Evolutionary conservation across 2,888 invertebrate species (phyloP).

Genomic region (Junonia oenone): DNA sequence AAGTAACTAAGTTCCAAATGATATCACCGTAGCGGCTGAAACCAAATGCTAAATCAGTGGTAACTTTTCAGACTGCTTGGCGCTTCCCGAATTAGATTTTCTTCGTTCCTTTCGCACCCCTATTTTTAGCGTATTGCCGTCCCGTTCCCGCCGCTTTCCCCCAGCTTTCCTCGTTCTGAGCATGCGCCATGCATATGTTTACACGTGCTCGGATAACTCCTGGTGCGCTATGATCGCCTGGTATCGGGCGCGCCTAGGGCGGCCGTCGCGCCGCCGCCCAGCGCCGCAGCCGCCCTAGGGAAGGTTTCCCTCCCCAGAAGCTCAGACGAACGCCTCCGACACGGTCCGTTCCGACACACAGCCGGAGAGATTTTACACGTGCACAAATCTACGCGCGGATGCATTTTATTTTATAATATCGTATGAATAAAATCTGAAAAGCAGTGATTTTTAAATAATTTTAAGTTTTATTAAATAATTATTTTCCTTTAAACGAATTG

Average conservation of each 20-base stretch:
- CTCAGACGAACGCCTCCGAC: constrained; percentile 59
- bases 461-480: not conserved
- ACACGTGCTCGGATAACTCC: constrained; percentile 59
- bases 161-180: constrained; percentile 56
- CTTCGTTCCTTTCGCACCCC: constrained; percentile 51
- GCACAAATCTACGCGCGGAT: constrained; percentile 53
- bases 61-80: constrained; percentile 74
- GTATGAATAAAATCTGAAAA: constrained; percentile 10
- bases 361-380: constrained; percentile 52
- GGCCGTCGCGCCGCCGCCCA: constrained; percentile 73
- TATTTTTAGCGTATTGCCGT: constrained; percentile 52
- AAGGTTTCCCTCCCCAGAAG: constrained; percentile 68
- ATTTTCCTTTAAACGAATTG: not conserved
- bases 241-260: constrained; percentile 78
- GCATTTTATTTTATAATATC: constrained; percentile 8
- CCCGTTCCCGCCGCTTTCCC: constrained; percentile 59
- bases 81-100: constrained; percentile 65
- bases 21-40: constrained; percentile 5
- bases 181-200: constrained; percentile 66
- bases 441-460: constrained; percentile 32
- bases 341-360: constrained; percentile 59
- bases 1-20: constrained; percentile 17
- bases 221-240: constrained; percentile 56
- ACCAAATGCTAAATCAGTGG: constrained; percentile 34
- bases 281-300: constrained; percentile 51